Base-by-base conservation (phyloP, 2,113 vertebrate species). In the Jaculus jaculus region DNA sequence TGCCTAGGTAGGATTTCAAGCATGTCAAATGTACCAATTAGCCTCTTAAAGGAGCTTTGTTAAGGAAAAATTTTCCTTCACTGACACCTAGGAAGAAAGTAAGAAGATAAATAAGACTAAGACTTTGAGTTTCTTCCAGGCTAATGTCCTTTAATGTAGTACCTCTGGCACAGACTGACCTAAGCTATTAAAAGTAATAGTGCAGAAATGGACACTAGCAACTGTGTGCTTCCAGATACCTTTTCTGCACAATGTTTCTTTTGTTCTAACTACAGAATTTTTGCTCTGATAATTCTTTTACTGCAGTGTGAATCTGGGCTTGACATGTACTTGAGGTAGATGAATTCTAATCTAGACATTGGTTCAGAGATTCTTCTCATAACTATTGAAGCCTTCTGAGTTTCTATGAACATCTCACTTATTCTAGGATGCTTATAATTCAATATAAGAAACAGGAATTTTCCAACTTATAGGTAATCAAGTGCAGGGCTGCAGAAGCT, bases 161-260 rank as follows among this genome's bases (percentile, higher is more conserved):
- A 68, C 26, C 12, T 58, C 54, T 17, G 69, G 51, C 84, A 71
- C 4, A 87, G 51, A 20, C 34, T 79, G 82, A 91, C 82, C 69
- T 90, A 30, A 60, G 30, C 73, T 91, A 87, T 94, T 92, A 89
- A 94, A 95, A 90, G 39, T 39, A 94, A 91, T 42, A 73, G 89
- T 81, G 84, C 60, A 89, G 77, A 95, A 87, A 54, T 65, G 72
- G 81, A 77, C 71, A 92, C n/a, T 13, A 79, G 78, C 28, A 85
- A 69, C 26, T n/a, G 75, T 39, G n/a, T 9, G n/a, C 75, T 91
- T 90, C 54, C 34, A 65, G 51, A 6, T 66, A 78, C 11, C 54
- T 37, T 71, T 74, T 63, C 47, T 84, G 16, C 24, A 68, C 58
- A 77, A 21, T 47, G 11, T 24, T 58, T 77, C 81, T 17, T 94